These are phyloP conservation scores for Chydorus sphaericus DNA, from an alignment of 2,888 invertebrate species.

Conservation along the genomic window DNA sequence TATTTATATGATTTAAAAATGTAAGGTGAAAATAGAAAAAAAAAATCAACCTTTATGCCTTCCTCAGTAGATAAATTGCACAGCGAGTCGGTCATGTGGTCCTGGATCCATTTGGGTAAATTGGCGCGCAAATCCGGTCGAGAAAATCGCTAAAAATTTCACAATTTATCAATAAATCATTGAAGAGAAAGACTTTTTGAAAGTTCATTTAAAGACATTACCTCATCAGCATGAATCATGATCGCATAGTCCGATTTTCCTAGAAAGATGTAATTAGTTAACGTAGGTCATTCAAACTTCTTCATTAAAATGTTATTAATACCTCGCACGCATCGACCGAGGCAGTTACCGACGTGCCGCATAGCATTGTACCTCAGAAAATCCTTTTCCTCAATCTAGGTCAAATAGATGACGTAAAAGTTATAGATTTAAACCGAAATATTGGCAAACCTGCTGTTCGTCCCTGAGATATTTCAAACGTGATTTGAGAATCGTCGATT, in stretches of 20 bases:
- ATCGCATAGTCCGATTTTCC: slow-evolving; percentile 99
- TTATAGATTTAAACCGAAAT: slow-evolving; percentile 5
- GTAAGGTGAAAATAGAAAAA: neutral
- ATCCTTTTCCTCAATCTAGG: slow-evolving; percentile 86
- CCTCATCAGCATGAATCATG: slow-evolving; percentile 99
- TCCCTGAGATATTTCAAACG: slow-evolving; percentile 90
- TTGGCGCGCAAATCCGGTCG: slow-evolving; percentile 87
- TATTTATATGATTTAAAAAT: neutral
- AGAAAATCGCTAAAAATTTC: slow-evolving; percentile 53
- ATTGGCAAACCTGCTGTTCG: slow-evolving; percentile 62
- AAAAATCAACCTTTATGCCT: slow-evolving; percentile 58
- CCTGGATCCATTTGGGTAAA: slow-evolving; percentile 98
- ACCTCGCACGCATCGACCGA: slow-evolving; percentile 84
- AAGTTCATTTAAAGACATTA: slow-evolving; percentile 25
- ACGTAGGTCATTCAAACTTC: too few species aligned
- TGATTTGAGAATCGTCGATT: slow-evolving; percentile 88
- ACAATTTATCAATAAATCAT: neutral
- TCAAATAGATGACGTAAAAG: slow-evolving; percentile 17
- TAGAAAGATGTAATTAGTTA: too few species aligned
- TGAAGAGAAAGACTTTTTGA: too few species aligned
- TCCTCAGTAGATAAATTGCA: slow-evolving; percentile 97
- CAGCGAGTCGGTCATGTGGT: slow-evolving; percentile 79
- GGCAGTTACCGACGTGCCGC: slow-evolving; percentile 99
- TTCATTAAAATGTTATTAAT: too few species aligned
- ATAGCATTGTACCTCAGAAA: slow-evolving; percentile 99